Evolutionary conservation across 2,888 invertebrate genomes (phyloP), one percentile per base, ranked within the genome.

Genomic region (Dolomedes plantarius): DNA sequence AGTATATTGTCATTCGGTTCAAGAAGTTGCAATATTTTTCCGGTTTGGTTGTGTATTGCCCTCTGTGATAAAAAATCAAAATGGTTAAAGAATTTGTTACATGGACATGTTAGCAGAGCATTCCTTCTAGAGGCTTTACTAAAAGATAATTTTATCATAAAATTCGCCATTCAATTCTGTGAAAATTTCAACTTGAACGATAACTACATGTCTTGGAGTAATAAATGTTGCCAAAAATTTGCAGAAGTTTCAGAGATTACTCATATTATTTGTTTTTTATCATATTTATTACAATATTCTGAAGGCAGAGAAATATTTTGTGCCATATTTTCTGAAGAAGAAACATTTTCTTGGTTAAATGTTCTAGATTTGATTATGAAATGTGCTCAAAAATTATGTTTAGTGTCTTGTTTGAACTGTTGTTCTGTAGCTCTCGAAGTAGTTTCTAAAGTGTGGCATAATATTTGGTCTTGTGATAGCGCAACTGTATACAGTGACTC

Each of bases 71-170:
- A 56, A 28, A 67, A 86, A 39, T 69, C 76, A 5, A 71, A 69
- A 28, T 86, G 86, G 86, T 19, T 81, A 23, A 81, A 80, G 27
- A 81, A 68, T 72, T 29, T 76, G 11, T n/a, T 86, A 27, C 72
- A 71, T 80, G 86, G 86, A 19, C 67, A 80, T 31, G 23, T 86
- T 13, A 86, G 86, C 29, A 76, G 86, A 13, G 68, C 76, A 19
- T 64, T 69, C 56, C 36, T 86, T 19, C 16, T 86, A 3, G 32
- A 28, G 50, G 56, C 72, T n/a, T 72, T 86, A 27, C n/a, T 64
- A 41, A 68, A 76, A 50, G 27, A 86, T 31, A 23, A 13, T 7
- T 23, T 28, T 9, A 65, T 86, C 32, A 28, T 86, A n/a, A 23
- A 56, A 11, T 76, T 23, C 41, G 28, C 32, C 23, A 50, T 79